Percentiles rank a stretch among this genome's conserved stretches.
Evolutionary conservation across 2,797 vertebrate species (phyloP).

Genomic region (Apodemus agrarius): DNA sequence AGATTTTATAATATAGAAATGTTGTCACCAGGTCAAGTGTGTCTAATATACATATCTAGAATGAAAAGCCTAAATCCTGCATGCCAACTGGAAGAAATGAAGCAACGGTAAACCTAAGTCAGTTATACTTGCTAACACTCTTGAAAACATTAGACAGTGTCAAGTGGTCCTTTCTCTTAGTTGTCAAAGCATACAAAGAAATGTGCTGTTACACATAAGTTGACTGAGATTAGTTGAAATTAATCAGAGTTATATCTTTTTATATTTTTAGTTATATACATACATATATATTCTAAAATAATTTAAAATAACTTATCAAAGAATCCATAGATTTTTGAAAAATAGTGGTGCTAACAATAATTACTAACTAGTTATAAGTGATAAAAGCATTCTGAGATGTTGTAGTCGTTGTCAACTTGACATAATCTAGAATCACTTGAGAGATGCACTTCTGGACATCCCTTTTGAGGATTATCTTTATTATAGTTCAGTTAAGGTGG

Average conservation of each 20-base stretch:
- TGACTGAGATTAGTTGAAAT: constrained; percentile 9
- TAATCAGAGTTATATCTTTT: neutral
- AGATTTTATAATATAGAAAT: neutral
- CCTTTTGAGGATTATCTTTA: neutral
- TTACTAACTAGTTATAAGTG: neutral
- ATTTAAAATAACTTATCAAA: neutral
- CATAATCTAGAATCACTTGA: neutral
- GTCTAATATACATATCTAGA: neutral
- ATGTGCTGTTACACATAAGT: neutral
- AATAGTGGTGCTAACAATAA: neutral
- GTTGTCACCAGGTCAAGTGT: neutral
- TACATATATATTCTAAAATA: neutral
- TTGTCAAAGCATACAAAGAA: neutral
- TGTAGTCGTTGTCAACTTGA: neutral
- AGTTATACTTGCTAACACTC: neutral
- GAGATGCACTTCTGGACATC: neutral
- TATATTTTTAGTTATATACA: too few relatives aligned
- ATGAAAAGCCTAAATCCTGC: neutral
- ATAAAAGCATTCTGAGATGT: neutral
- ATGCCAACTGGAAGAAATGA: neutral
- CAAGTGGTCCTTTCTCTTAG: neutral
- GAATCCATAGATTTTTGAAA: neutral
- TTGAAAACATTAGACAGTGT: neutral
- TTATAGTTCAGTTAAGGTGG: neutral
- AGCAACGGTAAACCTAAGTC: neutral